A percentile compares a stretch with the other conserved stretches of the same genome.
phyloP scores from a whole-genome alignment of 2,888 invertebrate species.

The Drosophila peninsularis region DNA sequence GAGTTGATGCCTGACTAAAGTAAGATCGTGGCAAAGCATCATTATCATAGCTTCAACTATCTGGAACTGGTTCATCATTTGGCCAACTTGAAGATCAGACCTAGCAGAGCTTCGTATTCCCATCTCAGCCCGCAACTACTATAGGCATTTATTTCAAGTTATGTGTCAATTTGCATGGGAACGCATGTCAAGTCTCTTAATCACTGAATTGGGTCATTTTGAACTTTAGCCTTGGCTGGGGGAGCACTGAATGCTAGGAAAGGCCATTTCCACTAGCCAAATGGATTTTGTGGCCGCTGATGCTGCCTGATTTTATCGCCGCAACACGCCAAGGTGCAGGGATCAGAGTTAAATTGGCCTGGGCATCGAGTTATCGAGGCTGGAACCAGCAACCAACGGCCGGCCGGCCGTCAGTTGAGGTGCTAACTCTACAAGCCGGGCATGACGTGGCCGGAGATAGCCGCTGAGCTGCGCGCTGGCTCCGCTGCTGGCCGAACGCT shows the following conservation, averaged over 20 bases:
- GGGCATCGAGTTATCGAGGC: slow-evolving; percentile 66
- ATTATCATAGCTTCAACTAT: too few relatives aligned
- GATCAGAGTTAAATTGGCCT: slow-evolving; percentile 75
- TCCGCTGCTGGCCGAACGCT: slow-evolving; percentile 5
- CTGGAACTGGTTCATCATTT: not conserved
- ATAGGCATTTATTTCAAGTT: not conserved
- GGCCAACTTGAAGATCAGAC: not conserved
- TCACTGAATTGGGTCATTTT: slow-evolving; percentile 78
- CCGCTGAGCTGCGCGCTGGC: slow-evolving; percentile 8
- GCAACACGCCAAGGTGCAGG: slow-evolving; percentile 78
- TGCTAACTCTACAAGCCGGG: slow-evolving; percentile 77
- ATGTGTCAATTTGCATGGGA: slow-evolving; percentile 75
- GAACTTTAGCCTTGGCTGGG: slow-evolving; percentile 74
- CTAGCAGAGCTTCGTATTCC: not conserved
- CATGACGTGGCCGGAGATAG: slow-evolving; percentile 72
- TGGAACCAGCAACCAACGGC: slow-evolving; percentile 22
- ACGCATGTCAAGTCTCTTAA: slow-evolving; percentile 53
- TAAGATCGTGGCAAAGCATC: too few relatives aligned
- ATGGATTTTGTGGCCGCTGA: slow-evolving; percentile 26
- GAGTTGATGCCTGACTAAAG: too few relatives aligned
- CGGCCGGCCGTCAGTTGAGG: slow-evolving; percentile 54
- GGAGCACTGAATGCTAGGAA: slow-evolving; percentile 37
- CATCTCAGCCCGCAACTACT: not conserved
- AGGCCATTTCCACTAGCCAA: slow-evolving; percentile 28
- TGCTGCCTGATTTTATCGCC: slow-evolving; percentile 68